Conservation (phyloP, 2,888 invertebrate genomes). For the Tolmerus cingulatus region DNA sequence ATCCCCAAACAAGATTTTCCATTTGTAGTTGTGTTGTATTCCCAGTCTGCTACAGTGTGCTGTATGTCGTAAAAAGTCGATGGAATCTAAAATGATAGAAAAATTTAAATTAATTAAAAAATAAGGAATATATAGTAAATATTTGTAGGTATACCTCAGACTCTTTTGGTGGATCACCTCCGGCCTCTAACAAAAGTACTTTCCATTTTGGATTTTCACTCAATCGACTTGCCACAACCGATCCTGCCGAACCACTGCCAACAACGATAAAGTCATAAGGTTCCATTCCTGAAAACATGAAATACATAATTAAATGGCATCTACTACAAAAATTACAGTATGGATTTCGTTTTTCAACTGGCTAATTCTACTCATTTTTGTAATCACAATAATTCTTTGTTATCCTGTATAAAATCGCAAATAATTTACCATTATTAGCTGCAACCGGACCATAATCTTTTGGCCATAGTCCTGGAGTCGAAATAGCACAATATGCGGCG, state of each 20-base stretch:
- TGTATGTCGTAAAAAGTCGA: slow-evolving; percentile 52
- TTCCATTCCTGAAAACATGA: slow-evolving; percentile 4
- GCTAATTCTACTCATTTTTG: neutral
- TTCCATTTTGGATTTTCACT: slow-evolving; percentile 54
- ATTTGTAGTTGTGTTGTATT: slow-evolving; percentile 56
- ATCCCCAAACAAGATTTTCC: slow-evolving; percentile 52
- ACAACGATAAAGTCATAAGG: slow-evolving; percentile 46
- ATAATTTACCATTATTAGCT: slow-evolving; percentile 56
- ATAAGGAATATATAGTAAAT: neutral
- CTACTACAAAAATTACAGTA: no score
- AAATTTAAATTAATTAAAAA: slow-evolving; percentile 56
- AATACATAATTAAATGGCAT: no score
- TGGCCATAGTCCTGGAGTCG: slow-evolving; percentile 67
- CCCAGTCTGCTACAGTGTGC: slow-evolving; percentile 54
- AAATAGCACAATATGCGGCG: slow-evolving; percentile 68
- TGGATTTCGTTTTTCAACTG: no score
- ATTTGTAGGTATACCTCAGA: slow-evolving; percentile 49
- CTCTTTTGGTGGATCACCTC: slow-evolving; percentile 54
- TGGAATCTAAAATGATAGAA: slow-evolving; percentile 52
- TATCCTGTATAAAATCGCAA: neutral
- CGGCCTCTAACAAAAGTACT: slow-evolving; percentile 53
- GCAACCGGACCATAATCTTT: slow-evolving; percentile 60
- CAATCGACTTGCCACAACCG: slow-evolving; percentile 52
- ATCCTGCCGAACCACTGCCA: slow-evolving; percentile 50
- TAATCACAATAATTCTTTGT: neutral